Evolutionary conservation across 2,888 invertebrate genomes (phyloP).

Genomic region (Drosophila recens): DNA sequence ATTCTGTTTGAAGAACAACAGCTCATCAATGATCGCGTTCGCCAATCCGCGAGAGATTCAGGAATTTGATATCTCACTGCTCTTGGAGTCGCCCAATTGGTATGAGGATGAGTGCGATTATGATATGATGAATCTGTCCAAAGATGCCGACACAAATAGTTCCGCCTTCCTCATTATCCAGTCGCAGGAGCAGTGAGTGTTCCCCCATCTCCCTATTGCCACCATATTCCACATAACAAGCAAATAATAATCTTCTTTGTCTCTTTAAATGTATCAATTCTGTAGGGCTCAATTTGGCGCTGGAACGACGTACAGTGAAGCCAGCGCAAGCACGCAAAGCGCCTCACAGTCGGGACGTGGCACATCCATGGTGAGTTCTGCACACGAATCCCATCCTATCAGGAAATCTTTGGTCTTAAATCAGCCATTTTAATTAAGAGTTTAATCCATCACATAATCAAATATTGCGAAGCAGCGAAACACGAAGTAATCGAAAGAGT

Average conservation of each 20-base stretch:
- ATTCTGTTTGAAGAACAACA: conserved; percentile 97
- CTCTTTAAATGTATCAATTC: too few relatives aligned
- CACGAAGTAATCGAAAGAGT: too few relatives aligned
- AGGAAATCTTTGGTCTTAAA: too few relatives aligned
- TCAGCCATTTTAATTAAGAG: too few relatives aligned
- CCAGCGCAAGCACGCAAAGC: conserved; percentile 72
- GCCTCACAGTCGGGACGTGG: conserved; percentile 92
- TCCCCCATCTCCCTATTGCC: not conserved
- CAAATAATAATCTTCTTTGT: not conserved
- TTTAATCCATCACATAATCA: too few relatives aligned
- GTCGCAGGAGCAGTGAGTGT: conserved; percentile 85
- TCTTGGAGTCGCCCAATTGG: conserved; percentile 96
- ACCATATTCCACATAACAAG: not conserved
- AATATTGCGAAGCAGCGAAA: too few relatives aligned
- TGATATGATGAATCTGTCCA: conserved; percentile 94
- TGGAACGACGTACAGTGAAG: conserved; percentile 65
- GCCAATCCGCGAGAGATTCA: conserved; percentile 98
- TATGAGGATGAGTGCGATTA: conserved; percentile 98
- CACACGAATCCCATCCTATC: not conserved
- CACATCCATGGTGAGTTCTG: conserved; percentile 91
- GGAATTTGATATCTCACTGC: conserved; percentile 97
- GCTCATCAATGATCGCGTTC: conserved; percentile 93
- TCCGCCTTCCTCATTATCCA: conserved; percentile 96
- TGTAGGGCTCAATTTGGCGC: conserved; percentile 69
- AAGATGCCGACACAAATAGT: conserved; percentile 88